A percentile compares a stretch with the other conserved stretches of the same genome.
phyloP scores from a whole-genome alignment of 1,140 invertebrate species.

The Plectrocnemia conspersa region DNA sequence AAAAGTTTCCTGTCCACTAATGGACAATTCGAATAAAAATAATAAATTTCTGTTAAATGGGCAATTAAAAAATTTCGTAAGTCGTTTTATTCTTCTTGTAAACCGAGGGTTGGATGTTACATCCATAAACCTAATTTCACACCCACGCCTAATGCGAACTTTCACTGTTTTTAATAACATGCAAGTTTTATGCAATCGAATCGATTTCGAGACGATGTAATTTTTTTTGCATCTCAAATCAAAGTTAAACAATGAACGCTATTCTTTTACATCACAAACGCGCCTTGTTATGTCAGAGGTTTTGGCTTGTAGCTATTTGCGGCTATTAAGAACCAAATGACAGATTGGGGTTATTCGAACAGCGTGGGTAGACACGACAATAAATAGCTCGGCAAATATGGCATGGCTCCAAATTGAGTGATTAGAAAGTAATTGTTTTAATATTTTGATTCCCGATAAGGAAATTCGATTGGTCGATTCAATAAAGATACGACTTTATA shows the following conservation, averaged over 20 bases:
- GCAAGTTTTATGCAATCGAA: too few species aligned
- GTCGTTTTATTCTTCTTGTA: too few species aligned
- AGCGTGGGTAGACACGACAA: constrained; percentile 19
- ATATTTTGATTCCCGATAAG: too few species aligned
- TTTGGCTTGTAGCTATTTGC: constrained; percentile 20
- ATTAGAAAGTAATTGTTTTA: constrained; percentile 25
- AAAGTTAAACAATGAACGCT: not conserved
- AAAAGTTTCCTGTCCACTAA: constrained; percentile 22
- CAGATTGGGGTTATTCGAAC: constrained; percentile 14
- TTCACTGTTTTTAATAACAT: too few species aligned
- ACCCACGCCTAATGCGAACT: too few species aligned
- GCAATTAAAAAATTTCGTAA: constrained; percentile 15
- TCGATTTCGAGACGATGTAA: too few species aligned
- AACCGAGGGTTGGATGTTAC: too few species aligned
- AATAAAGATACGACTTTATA: constrained; percentile 2
- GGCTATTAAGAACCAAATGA: constrained; percentile 16
- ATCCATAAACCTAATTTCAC: too few species aligned
- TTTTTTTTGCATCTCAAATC: too few species aligned
- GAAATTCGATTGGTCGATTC: too few species aligned
- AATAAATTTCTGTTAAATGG: constrained; percentile 22
- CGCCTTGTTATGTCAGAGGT: constrained; percentile 1
- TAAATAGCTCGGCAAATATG: constrained; percentile 17
- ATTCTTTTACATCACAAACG: not conserved
- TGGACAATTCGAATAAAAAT: constrained; percentile 22
- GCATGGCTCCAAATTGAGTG: not conserved